phyloP scores from a whole-genome alignment of 2,888 invertebrate species.

The Ornithoptera priamus region DNA sequence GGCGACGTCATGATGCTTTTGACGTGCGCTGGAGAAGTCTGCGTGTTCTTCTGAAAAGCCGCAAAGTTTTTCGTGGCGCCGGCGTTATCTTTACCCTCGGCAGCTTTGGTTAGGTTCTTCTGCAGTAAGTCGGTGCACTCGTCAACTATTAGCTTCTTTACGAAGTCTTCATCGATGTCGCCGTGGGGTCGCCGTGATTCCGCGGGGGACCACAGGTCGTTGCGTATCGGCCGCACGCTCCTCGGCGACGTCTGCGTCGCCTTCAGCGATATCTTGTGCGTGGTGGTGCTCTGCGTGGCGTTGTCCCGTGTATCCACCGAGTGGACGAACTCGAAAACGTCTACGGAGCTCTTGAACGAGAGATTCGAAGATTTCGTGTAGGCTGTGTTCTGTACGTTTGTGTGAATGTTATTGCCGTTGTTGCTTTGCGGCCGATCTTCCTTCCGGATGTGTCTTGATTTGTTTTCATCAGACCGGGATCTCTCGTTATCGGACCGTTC shows the following conservation, averaged over 20 bases:
- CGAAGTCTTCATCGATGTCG: conserved; percentile 69
- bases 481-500: conserved; percentile 56
- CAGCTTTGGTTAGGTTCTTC: conserved; percentile 62
- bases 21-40: conserved; percentile 70
- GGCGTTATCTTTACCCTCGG: conserved; percentile 52
- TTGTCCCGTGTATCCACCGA: conserved; percentile 65
- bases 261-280: conserved; percentile 59
- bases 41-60: conserved; percentile 66
- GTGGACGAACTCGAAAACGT: conserved; percentile 70
- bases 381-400: conserved; percentile 44
- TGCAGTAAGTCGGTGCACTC: conserved; percentile 69
- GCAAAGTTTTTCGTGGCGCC: conserved; percentile 47
- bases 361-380: conserved; percentile 56
- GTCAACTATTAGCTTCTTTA: conserved; percentile 66
- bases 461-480: conserved; percentile 31
- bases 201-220: conserved; percentile 62
- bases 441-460: conserved; percentile 26
- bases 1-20: conserved; percentile 75
- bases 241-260: conserved; percentile 72
- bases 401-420: conserved; percentile 30
- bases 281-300: conserved; percentile 64
- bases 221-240: conserved; percentile 62
- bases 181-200: conserved; percentile 58
- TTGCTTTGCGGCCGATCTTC: conserved; percentile 14
- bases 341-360: conserved; percentile 66